Evolutionary conservation across 2,888 invertebrate genomes (phyloP).

Genomic region (Sepioteuthis lessoniana): DNA sequence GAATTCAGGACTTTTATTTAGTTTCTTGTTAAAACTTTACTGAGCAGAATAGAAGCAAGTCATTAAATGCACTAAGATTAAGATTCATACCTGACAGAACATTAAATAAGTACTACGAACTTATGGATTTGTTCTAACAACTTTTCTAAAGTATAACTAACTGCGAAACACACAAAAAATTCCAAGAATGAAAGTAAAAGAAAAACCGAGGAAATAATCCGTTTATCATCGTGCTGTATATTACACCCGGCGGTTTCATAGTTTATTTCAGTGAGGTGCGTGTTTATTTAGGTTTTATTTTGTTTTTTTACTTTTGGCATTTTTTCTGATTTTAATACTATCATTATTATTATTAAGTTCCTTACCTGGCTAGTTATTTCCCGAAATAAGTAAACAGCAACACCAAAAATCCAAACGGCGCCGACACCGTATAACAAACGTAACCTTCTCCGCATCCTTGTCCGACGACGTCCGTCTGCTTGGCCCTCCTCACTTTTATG

Average conservation of each 20-base stretch:
- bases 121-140: not conserved
- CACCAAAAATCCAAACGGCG: conserved; percentile 13
- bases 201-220: not conserved
- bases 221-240: not conserved
- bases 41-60: not conserved
- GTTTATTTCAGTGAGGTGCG: too few species aligned
- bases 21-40: not conserved
- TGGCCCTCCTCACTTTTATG: not conserved
- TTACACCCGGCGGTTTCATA: not conserved
- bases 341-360: not conserved
- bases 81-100: not conserved
- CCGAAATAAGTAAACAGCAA: conserved; percentile 1
- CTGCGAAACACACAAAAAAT: not conserved
- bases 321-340: not conserved
- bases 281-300: too few species aligned
- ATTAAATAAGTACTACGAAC: not conserved
- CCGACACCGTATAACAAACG: conserved; percentile 9
- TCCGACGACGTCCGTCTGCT: not conserved
- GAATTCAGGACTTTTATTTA: too few species aligned
- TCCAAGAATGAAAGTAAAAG: conserved; percentile 5
- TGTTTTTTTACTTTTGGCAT: not conserved
- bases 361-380: conserved; percentile 33
- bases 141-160: not conserved
- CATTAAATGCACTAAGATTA: not conserved
- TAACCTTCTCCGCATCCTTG: conserved; percentile 33